Conservation (phyloP, 2,113 vertebrate genomes). For the Protomyctophum bolini region DNA sequence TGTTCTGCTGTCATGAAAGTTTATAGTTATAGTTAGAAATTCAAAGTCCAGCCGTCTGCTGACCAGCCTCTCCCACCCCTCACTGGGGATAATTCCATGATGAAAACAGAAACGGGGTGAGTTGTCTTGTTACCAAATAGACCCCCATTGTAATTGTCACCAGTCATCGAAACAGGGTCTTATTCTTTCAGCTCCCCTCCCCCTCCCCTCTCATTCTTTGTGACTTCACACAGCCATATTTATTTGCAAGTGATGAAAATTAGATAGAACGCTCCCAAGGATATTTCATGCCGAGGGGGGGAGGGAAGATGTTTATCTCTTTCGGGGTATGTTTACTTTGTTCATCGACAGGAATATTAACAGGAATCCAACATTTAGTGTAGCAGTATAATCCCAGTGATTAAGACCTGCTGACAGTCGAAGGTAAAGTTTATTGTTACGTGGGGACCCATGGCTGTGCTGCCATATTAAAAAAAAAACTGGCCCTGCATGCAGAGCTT, state of each 20-base stretch:
- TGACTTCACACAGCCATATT: conserved; percentile 73
- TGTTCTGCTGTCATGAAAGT: too few species aligned
- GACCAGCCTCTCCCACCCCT: too few species aligned
- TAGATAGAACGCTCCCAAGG: conserved; percentile 68
- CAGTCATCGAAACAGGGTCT: conserved; percentile 61
- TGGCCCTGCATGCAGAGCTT: conserved; percentile 58
- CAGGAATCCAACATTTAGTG: conserved; percentile 81
- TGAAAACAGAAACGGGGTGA: too few species aligned
- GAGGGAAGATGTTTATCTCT: conserved; percentile 69
- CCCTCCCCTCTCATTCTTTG: conserved; percentile 14
- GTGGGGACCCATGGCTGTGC: conserved; percentile 71
- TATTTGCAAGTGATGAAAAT: conserved; percentile 84
- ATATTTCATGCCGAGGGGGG: conserved; percentile 64
- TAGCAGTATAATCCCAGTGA: conserved; percentile 89
- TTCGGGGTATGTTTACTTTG: conserved; percentile 75
- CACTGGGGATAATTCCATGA: too few species aligned
- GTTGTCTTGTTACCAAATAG: too few species aligned
- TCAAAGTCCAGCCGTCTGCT: too few species aligned
- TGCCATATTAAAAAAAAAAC: conserved; percentile 72
- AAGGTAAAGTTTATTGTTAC: conserved; percentile 83
- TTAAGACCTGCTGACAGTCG: conserved; percentile 89
- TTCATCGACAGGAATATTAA: conserved; percentile 85
- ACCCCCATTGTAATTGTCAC: conserved; percentile 62
- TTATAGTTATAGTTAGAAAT: too few species aligned
- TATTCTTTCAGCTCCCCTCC: conserved; percentile 24